Conservation (phyloP, 53 echinoderm and acorn worm species). For the Patiria pectinifera region DNA sequence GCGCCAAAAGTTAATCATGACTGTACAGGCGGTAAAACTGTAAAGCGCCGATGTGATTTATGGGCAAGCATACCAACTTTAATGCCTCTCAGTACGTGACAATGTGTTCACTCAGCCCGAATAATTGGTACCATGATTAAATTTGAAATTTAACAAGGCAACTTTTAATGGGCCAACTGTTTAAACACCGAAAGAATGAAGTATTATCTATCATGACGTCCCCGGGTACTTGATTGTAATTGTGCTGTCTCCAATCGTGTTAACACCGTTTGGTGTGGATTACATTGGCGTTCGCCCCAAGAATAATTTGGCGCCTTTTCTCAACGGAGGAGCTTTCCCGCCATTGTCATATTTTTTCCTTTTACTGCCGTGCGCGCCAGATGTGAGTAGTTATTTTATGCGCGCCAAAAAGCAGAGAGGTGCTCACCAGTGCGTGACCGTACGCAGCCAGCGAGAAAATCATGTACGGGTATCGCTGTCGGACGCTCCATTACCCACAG, state of each 20-base stretch:
- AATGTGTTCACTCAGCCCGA: background rate
- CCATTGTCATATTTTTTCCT: background rate
- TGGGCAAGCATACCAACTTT: background rate
- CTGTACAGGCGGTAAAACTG: background rate
- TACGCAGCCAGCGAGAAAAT: conserved; percentile 52
- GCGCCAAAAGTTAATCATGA: background rate
- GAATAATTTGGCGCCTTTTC: conserved; percentile 29
- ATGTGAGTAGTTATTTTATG: conserved; percentile 49
- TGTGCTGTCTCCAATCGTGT: background rate
- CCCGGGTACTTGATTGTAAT: background rate
- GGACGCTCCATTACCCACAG: conserved; percentile 35
- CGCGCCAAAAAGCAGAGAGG: conserved; percentile 38
- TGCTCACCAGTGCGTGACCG: background rate
- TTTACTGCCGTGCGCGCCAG: conserved; percentile 1
- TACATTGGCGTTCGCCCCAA: conserved; percentile 5
- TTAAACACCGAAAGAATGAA: conserved; percentile 27
- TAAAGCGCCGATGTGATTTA: background rate
- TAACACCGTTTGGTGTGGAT: conserved; percentile 9
- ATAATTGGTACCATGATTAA: background rate
- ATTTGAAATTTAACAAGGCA: conserved; percentile 31
- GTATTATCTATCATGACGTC: background rate
- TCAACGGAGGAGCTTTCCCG: background rate
- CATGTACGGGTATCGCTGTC: conserved; percentile 44
- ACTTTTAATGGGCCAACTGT: conserved; percentile 43
- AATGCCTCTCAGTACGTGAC: background rate